phyloP scores from a whole-genome alignment of 2,113 vertebrate species.

The Daboia siamensis region DNA sequence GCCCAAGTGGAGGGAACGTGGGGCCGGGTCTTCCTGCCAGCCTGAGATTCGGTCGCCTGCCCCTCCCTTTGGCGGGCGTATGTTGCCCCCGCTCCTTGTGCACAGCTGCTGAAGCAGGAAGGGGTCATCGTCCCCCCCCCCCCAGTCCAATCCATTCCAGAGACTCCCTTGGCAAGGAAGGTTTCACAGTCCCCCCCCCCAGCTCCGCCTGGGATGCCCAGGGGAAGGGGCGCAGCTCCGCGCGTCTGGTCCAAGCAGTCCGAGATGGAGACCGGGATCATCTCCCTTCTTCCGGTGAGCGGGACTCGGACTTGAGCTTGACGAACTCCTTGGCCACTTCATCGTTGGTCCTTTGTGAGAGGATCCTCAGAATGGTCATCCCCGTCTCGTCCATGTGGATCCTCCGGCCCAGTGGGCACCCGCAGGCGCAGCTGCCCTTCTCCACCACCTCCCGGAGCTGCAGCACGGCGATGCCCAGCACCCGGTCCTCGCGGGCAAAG shows the following conservation, averaged over 20 bases:
- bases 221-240: not conserved
- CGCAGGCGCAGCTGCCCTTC: slow-evolving; percentile 91
- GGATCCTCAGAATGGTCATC: slow-evolving; percentile 90
- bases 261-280: slow-evolving; percentile 61
- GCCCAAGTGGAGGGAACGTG: not conserved
- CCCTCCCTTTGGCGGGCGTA: not conserved
- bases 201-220: not conserved
- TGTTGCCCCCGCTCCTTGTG: slow-evolving; percentile 16
- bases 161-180: not conserved
- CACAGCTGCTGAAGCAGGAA: slow-evolving; percentile 45
- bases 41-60: not conserved
- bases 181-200: not conserved
- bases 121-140: not conserved
- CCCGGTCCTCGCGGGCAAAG: slow-evolving; percentile 91
- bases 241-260: not conserved
- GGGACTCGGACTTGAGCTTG: slow-evolving; percentile 91
- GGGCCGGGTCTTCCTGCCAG: rapidly evolving
- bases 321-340: slow-evolving; percentile 98
- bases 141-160: rapidly evolving
- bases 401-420: slow-evolving; percentile 87
- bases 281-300: slow-evolving; percentile 90
- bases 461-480: slow-evolving; percentile 88
- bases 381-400: slow-evolving; percentile 96
- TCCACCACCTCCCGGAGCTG: slow-evolving; percentile 87
- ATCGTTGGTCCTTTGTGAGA: slow-evolving; percentile 95